Evolutionary conservation across 2,888 invertebrate genomes (phyloP).

Genomic region (Byasa hedistus): DNA sequence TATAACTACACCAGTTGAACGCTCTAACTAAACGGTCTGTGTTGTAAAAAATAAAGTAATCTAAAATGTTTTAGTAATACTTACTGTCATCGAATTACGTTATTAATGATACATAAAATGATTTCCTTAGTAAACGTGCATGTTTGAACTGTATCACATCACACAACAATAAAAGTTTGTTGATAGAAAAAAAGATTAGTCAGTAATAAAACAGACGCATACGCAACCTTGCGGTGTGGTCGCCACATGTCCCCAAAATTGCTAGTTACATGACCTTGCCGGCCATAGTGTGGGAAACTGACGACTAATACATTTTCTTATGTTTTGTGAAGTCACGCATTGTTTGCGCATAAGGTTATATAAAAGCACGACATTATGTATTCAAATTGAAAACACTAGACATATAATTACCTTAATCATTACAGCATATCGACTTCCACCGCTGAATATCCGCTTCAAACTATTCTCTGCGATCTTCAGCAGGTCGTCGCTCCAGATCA

Average conservation of each 20-base stretch:
- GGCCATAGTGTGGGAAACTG: constrained; percentile 68
- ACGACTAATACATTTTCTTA: constrained; percentile 47
- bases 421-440: no score
- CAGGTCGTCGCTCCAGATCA: no score
- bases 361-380: neutral
- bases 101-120: neutral
- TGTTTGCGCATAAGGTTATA: constrained; percentile 50
- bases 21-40: no score
- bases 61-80: no score
- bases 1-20: no score
- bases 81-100: no score
- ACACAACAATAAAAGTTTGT: constrained; percentile 10
- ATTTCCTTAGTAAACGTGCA: neutral
- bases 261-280: constrained; percentile 64
- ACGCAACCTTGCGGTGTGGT: constrained; percentile 63
- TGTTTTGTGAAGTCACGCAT: constrained; percentile 58
- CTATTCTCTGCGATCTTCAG: no score
- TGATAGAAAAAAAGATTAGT: constrained; percentile 12
- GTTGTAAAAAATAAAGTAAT: no score
- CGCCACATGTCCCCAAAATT: constrained; percentile 74
- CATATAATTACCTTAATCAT: neutral
- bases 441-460: no score
- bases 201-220: constrained; percentile 37
- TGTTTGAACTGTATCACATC: constrained; percentile 7
- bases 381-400: neutral